Evolutionary conservation across 2,113 vertebrate species (phyloP).

Genomic region (Perognathus longimembris): DNA sequence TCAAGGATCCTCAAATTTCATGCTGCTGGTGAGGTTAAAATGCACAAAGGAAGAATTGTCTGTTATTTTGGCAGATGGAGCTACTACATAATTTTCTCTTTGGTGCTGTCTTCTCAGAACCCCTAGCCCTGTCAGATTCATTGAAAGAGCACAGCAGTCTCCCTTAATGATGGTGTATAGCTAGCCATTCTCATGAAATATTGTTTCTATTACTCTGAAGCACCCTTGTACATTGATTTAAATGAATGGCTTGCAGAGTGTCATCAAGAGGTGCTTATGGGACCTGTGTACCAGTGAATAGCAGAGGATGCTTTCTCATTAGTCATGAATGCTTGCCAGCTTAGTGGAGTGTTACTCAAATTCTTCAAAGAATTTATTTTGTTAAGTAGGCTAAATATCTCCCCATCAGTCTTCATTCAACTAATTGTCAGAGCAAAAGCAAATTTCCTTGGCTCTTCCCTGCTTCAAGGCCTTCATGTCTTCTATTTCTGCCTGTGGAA

Average conservation of each 20-base stretch:
- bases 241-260: background rate
- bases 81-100: background rate
- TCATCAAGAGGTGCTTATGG: background rate
- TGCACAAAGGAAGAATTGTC: background rate
- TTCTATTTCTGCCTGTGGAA: background rate
- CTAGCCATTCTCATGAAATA: background rate
- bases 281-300: background rate
- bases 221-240: background rate
- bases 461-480: background rate
- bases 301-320: background rate
- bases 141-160: background rate
- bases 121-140: background rate
- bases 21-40: background rate
- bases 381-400: conserved; percentile 5
- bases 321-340: background rate
- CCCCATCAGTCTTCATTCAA: background rate
- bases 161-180: background rate
- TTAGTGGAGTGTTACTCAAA: background rate
- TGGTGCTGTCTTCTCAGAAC: background rate
- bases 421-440: background rate
- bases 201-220: background rate
- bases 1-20: conserved; percentile 35
- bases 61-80: background rate
- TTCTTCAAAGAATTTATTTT: background rate
- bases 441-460: conserved; percentile 6